These are phyloP conservation scores for Ditylenchus dipsaci DNA, from an alignment of 1,140 invertebrate species.

Conservation along the genomic window DNA sequence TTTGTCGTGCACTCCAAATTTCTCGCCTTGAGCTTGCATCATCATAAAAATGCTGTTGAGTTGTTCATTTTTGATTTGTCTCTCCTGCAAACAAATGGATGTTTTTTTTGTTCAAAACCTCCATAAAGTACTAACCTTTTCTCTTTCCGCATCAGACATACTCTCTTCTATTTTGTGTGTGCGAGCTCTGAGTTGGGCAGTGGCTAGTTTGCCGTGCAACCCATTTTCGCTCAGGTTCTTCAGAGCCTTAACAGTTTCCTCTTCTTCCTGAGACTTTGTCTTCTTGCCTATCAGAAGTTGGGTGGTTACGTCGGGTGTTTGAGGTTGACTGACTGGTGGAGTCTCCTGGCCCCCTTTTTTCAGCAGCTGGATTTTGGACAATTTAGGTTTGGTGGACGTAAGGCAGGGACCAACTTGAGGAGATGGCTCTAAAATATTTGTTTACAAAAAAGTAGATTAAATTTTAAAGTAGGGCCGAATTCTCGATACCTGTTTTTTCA, in stretches of 20 bases:
- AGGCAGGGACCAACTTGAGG: too few relatives aligned
- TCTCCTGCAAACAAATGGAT: conserved; percentile 25
- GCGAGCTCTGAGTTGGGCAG: conserved; percentile 34
- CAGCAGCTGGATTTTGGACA: too few relatives aligned
- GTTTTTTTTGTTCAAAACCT: background rate
- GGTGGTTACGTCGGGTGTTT: too few relatives aligned
- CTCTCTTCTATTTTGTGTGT: conserved; percentile 33
- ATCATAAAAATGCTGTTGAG: conserved; percentile 33
- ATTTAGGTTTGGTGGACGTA: too few relatives aligned
- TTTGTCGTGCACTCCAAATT: conserved; percentile 44
- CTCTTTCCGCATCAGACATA: conserved; percentile 39
- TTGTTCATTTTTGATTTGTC: conserved; percentile 29
- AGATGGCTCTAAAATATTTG: too few relatives aligned
- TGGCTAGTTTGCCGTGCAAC: conserved; percentile 42
- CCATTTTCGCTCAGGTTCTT: conserved; percentile 30
- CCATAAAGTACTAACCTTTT: conserved; percentile 28
- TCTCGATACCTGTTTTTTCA: too few relatives aligned
- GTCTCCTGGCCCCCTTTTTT: too few relatives aligned
- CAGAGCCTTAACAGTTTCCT: conserved; percentile 26
- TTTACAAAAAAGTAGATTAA: too few relatives aligned
- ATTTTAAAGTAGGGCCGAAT: too few relatives aligned
- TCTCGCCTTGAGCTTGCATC: conserved; percentile 37
- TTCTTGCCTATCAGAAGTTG: too few relatives aligned
- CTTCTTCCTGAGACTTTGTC: background rate
- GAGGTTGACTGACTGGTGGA: too few relatives aligned